phyloP scores from a whole-genome alignment of 1,140 invertebrate species.

The Platyura marginata region DNA sequence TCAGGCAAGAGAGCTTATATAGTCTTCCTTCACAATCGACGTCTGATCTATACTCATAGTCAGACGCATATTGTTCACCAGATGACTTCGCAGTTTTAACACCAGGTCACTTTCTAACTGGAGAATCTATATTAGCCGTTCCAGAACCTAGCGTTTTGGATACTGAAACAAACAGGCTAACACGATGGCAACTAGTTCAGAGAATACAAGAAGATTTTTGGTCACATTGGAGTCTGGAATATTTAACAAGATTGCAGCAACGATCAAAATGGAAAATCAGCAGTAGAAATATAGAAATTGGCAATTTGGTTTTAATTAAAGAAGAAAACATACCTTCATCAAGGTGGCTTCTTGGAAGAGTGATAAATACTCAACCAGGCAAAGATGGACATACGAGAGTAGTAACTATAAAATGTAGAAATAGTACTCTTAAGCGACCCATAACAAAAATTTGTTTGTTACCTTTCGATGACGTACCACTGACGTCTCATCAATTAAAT shows the following conservation, averaged over 20 bases:
- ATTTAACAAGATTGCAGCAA: constrained; percentile 13
- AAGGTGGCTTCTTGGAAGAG: constrained; percentile 18
- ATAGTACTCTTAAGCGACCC: constrained; percentile 7
- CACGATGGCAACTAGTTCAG: constrained; percentile 8
- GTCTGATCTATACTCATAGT: no score
- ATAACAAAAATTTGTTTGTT: neutral
- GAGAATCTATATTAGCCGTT: neutral
- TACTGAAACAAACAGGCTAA: neutral
- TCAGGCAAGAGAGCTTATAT: no score
- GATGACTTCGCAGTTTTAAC: neutral
- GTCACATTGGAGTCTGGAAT: constrained; percentile 14
- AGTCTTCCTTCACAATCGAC: no score
- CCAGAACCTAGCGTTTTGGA: neutral
- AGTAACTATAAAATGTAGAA: constrained; percentile 12
- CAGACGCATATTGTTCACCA: no score
- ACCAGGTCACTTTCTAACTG: no score
- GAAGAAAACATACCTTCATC: no score
- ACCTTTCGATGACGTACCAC: neutral
- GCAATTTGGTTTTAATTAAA: constrained; percentile 12
- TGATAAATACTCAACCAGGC: constrained; percentile 16
- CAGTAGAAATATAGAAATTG: constrained; percentile 2
- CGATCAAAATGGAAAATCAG: constrained; percentile 12
- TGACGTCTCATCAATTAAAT: no score
- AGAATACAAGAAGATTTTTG: constrained; percentile 13
- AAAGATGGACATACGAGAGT: constrained; percentile 16